Conservation (phyloP, 2,797 vertebrate genomes). For the Arrhamphus sclerolepis region DNA sequence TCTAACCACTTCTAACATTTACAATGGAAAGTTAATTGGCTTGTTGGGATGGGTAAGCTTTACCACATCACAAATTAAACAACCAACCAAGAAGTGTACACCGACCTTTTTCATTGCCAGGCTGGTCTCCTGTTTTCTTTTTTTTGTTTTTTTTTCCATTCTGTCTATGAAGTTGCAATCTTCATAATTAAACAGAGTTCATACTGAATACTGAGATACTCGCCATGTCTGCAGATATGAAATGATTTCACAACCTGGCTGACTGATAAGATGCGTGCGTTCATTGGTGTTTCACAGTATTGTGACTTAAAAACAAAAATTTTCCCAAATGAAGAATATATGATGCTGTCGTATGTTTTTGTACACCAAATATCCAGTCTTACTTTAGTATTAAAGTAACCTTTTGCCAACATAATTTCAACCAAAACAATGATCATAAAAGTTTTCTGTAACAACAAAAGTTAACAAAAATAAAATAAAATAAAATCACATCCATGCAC, state of each 20-base stretch:
- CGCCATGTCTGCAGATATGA: neutral
- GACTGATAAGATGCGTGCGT: too few relatives aligned
- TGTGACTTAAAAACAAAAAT: too few relatives aligned
- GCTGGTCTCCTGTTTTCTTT: neutral
- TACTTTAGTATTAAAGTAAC: too few relatives aligned
- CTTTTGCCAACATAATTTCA: too few relatives aligned
- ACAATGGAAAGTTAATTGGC: neutral
- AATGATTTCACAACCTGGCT: too few relatives aligned
- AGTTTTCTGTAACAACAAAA: too few relatives aligned
- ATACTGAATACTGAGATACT: slow-evolving; percentile 5
- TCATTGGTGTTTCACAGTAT: too few relatives aligned
- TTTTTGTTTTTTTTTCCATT: neutral
- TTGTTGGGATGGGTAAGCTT: neutral
- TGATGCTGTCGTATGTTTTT: too few relatives aligned
- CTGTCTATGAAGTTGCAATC: neutral
- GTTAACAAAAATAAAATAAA: neutral
- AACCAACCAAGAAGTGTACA: neutral
- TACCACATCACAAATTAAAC: slow-evolving; percentile 8
- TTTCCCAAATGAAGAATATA: too few relatives aligned
- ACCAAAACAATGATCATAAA: too few relatives aligned
- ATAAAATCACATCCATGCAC: neutral
- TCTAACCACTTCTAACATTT: neutral
- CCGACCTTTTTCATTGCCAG: neutral
- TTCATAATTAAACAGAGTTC: neutral
- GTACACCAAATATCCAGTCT: too few relatives aligned